Evolutionary conservation across 1,140 invertebrate species (phyloP).

Genomic region (Nasonia longicornis): DNA sequence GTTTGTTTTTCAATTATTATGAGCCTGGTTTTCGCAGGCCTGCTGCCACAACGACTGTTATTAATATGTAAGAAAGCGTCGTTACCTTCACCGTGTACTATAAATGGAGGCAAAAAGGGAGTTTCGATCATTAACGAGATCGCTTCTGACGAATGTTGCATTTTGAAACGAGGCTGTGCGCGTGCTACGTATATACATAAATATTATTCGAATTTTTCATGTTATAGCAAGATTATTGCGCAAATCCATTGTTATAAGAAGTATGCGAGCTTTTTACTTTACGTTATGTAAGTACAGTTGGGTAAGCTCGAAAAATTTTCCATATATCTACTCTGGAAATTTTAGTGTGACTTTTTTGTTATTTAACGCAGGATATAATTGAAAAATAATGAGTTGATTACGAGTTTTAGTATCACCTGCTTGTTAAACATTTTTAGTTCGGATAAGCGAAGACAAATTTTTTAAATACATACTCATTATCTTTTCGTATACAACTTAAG

Average conservation of each 20-base stretch:
- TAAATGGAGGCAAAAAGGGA: constrained; percentile 10
- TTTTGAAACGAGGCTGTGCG: constrained; percentile 38
- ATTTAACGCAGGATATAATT: too few relatives aligned
- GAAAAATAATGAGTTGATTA: too few relatives aligned
- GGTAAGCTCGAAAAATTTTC: constrained; percentile 20
- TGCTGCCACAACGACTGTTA: constrained; percentile 36
- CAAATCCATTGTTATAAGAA: constrained; percentile 32
- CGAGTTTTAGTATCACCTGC: too few relatives aligned
- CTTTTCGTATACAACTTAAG: too few relatives aligned
- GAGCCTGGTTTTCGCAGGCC: constrained; percentile 22
- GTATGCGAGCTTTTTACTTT: constrained; percentile 31
- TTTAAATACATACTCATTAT: too few relatives aligned
- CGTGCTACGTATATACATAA: constrained; percentile 13
- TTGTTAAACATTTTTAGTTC: too few relatives aligned
- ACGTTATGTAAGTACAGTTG: constrained; percentile 5
- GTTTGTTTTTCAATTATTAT: neutral
- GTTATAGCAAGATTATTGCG: neutral
- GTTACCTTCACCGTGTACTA: constrained; percentile 6
- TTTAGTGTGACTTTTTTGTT: too few relatives aligned
- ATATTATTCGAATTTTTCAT: constrained; percentile 33
- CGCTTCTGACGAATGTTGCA: constrained; percentile 12
- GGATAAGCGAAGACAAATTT: too few relatives aligned
- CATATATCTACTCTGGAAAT: neutral
- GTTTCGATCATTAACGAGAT: constrained; percentile 10
- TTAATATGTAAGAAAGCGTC: constrained; percentile 23